phyloP scores from a whole-genome alignment of 2,888 invertebrate genomes.

The Neoascia interrupta region DNA sequence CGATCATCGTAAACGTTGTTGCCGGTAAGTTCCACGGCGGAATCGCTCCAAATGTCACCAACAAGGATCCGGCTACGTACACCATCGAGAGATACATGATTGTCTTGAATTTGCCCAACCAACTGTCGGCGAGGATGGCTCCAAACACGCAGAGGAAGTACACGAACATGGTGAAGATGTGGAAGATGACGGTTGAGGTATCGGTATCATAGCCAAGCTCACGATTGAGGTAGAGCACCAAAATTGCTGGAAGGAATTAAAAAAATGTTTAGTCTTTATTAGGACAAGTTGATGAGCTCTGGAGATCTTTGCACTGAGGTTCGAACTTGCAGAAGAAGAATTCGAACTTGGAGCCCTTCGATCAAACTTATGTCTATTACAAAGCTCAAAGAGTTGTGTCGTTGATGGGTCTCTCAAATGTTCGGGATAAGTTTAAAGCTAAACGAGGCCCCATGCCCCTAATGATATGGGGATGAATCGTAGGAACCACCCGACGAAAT shows the following conservation, averaged over 20 bases:
- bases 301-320: no score
- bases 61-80: conserved; percentile 85
- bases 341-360: no score
- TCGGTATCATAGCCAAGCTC: conserved; percentile 84
- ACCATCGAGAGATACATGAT: conserved; percentile 88
- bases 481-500: no score
- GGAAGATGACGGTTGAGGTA: conserved; percentile 86
- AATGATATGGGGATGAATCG: no score
- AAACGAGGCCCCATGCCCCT: no score
- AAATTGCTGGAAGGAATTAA: conserved; percentile 84
- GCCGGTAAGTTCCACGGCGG: conserved; percentile 81
- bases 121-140: conserved; percentile 89
- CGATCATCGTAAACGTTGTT: conserved; percentile 83
- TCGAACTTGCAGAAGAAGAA: no score
- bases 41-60: conserved; percentile 83
- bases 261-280: no score
- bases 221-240: conserved; percentile 86
- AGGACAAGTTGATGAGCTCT: no score
- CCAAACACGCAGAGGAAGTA: conserved; percentile 89
- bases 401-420: no score
- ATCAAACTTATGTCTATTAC: no score
- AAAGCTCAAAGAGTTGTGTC: no score
- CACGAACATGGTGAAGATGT: conserved; percentile 86
- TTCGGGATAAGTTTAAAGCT: no score
- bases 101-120: conserved; percentile 88